Base-by-base conservation (phyloP, 2,113 vertebrate genomes). In the Balaenoptera acutorostrata region DNA sequence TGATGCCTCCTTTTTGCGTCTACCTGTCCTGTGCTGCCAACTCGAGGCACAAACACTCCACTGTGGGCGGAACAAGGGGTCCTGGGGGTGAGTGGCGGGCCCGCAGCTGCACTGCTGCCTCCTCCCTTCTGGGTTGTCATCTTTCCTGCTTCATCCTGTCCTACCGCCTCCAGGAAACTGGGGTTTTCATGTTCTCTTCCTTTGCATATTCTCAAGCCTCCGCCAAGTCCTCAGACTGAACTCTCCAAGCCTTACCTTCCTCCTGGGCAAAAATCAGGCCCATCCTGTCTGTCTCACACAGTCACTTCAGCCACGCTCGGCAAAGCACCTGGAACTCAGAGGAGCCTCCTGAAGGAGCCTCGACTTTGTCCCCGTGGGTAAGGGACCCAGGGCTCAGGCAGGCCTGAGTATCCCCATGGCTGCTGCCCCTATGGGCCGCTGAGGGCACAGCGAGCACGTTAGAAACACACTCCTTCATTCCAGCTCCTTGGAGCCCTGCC, bases 31-130 rank as follows among this genome's bases (percentile, higher is more conserved):
- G 2, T 21, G 29, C 33, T 57, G 6, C 49, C 36, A 31, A 23
- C 29, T 10, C 2, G 18, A 0, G 3, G 4, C 69, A 18, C 9
- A 29, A 11, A 31, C 8, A 0, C 31, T 27, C 66, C 29, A 3
- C 81, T 31, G 21, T 9, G 6, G 29, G 44, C 17, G 0, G 5
- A 23, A 25, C 13, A 1, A 8, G 6, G 15, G 81, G 33, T 17
- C 71, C n/a, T 2, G 1, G 31, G 44, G 57, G 83, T 1, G 15
- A 6, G 6, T 0, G 0, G 25, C 1, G 0, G 0, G 31, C 0
- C 0, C 39, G 13, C n/a, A 9, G 15, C 23, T 1, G 8, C 20
- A 4, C 4, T 3, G 10, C 8, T 3, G 21, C 20, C 15, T 23
- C 64, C 8, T 0, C 8, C 20, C 8, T 33, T 39, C 15, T 5